These are phyloP conservation scores for Volucella bombylans DNA, from an alignment of 2,888 invertebrate species.

Conservation along the genomic window DNA sequence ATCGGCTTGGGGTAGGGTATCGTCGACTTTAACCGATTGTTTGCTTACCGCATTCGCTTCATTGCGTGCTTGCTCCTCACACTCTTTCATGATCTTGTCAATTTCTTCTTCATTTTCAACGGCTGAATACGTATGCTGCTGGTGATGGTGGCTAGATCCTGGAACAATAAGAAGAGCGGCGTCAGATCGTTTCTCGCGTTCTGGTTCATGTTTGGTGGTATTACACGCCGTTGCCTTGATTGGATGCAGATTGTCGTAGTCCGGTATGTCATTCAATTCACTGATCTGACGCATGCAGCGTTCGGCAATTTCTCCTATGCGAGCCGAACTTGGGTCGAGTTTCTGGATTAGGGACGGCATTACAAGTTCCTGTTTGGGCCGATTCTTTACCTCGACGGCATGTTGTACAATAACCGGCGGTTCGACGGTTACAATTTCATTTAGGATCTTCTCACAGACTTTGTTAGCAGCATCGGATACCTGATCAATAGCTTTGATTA, in stretches of 20 bases:
- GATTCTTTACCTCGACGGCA: conserved; percentile 78
- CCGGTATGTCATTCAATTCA: conserved; percentile 79
- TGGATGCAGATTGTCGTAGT: conserved; percentile 82
- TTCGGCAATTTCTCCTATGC: conserved; percentile 83
- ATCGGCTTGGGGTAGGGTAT: conserved; percentile 37
- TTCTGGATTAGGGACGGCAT: conserved; percentile 82
- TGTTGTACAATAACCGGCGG: conserved; percentile 80
- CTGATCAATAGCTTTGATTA: conserved; percentile 81
- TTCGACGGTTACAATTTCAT: conserved; percentile 80
- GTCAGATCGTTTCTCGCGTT: conserved; percentile 75
- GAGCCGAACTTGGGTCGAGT: conserved; percentile 83
- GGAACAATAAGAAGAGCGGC: conserved; percentile 80
- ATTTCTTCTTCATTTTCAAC: conserved; percentile 79
- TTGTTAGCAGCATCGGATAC: conserved; percentile 81
- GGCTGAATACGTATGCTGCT: neutral
- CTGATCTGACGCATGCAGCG: conserved; percentile 82
- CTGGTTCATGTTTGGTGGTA: conserved; percentile 67
- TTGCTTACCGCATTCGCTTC: conserved; percentile 41
- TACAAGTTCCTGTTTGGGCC: conserved; percentile 73
- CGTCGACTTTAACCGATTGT: conserved; percentile 52
- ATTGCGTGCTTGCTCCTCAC: conserved; percentile 79
- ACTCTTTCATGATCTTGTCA: conserved; percentile 81
- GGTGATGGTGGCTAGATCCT: conserved; percentile 70
- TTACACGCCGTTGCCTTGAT: conserved; percentile 70
- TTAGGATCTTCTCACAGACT: conserved; percentile 81